Evolutionary conservation across 2,888 invertebrate species (phyloP).

Genomic region (Glyphotaelius pellucidus): DNA sequence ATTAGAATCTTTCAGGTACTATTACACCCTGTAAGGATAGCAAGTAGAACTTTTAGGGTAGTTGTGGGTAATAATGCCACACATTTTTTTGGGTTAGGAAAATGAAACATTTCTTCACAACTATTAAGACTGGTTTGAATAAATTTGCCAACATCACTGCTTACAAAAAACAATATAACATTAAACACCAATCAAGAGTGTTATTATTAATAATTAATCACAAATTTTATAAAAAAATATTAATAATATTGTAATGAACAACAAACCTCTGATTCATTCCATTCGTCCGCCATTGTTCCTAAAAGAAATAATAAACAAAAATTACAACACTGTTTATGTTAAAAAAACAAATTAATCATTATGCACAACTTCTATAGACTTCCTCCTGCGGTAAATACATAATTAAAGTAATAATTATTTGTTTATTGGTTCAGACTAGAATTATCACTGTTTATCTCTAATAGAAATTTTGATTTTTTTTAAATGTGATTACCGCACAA

Average conservation of each 20-base stretch:
- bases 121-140: neutral
- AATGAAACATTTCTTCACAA: neutral
- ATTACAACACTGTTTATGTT: neutral
- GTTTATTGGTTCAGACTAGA: too few species aligned
- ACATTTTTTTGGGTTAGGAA: neutral
- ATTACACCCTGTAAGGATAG: neutral
- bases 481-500: too few species aligned
- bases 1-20: too few species aligned
- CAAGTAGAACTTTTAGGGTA: neutral
- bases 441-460: too few species aligned
- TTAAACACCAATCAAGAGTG: neutral
- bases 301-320: conserved; percentile 67
- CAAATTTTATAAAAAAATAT: neutral
- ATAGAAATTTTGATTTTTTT: too few species aligned
- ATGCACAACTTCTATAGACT: neutral
- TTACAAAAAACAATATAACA: neutral
- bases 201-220: neutral
- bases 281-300: conserved; percentile 77
- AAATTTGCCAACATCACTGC: neutral
- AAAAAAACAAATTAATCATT: neutral
- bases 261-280: conserved; percentile 73
- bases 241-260: neutral
- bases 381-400: neutral
- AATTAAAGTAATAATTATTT: too few species aligned
- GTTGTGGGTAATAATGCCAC: too few species aligned